Evolutionary conservation across 2,888 invertebrate species (phyloP), one percentile per base, ranked within the genome.

Genomic region (Chrysomela aeneicollis): DNA sequence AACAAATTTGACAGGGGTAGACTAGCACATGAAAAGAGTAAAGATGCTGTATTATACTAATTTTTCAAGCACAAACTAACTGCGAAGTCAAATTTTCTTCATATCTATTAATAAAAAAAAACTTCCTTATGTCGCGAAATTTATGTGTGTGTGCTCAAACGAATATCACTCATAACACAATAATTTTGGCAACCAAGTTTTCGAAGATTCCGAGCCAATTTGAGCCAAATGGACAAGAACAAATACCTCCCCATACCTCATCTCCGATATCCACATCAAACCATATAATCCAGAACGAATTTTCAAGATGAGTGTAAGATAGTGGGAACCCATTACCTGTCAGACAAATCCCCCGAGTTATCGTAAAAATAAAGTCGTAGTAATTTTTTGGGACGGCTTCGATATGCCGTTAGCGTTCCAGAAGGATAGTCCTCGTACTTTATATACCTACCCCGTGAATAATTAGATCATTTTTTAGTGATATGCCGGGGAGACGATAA

Each of bases 381-480:
- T 71, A 70, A 74, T 76, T 74, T 74, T 73, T 72, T 70, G 64
- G 70, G 64, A 64, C 64, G 67, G 66, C 65, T 74, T 71, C 76
- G 73, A 75, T 74, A 73, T 59, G 69, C 69, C 71, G 67, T 70
- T 73, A 73, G 67, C 68, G 64, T 62, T 59, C 52, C 49, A 70
- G 69, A 74, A 69, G 69, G 72, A 75, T 74, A 62, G 73, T 61
- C 15, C 65, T 64, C 64, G 73, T 75, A 57, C 66, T 61, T 69
- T 68, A 70, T 50, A 58, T 64, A 63, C 66, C 70, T 64, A 26
- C 26, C 4, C 6, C 26, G 26, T 69, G 70, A 68, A 72, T 72
- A 72, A 72, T 72, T 72, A 72, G 69, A 70, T 70, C 66, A 72
- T 72, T 72, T 70, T 71, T 72, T 69, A 70, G 64, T 66, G 70